Percentiles rank a stretch among this genome's conserved stretches.
These are phyloP conservation scores for Acutogordius australiensis DNA, from an alignment of 2,888 invertebrate species.

Conservation along the genomic window DNA sequence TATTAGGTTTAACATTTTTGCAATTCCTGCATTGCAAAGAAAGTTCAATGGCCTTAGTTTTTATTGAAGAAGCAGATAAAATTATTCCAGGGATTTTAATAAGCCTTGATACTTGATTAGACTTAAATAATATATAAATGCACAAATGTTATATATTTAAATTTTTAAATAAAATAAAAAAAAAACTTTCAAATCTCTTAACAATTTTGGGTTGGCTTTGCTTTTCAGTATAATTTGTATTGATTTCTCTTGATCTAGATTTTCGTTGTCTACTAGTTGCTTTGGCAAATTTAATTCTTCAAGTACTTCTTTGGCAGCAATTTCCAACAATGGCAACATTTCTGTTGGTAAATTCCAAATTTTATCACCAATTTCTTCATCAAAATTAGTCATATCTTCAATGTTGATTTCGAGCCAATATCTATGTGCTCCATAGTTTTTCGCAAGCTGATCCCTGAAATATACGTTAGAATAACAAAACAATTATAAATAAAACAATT, in stretches of 20 bases:
- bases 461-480: not conserved
- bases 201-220: conserved; percentile 44
- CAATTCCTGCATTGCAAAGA: conserved; percentile 83
- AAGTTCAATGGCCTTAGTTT: conserved; percentile 73
- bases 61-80: conserved; percentile 64
- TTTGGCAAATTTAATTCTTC: conserved; percentile 35
- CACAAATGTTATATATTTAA: not conserved
- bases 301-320: conserved; percentile 74
- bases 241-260: conserved; percentile 62
- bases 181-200: conserved; percentile 52
- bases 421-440: conserved; percentile 59
- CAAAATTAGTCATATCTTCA: conserved; percentile 70
- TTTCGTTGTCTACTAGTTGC: no score
- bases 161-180: not conserved
- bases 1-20: conserved; percentile 53
- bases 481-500: not conserved
- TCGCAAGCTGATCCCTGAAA: conserved; percentile 57
- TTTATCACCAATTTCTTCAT: conserved; percentile 54
- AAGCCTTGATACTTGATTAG: conserved; percentile 61
- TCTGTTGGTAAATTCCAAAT: conserved; percentile 66
- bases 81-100: conserved; percentile 85
- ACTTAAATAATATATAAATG: conserved; percentile 30
- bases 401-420: conserved; percentile 68
- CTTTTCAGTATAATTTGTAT: conserved; percentile 65
- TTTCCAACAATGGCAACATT: conserved; percentile 69